Conservation (phyloP, 2,888 invertebrate species). For the Hoplodrina ambigua region DNA sequence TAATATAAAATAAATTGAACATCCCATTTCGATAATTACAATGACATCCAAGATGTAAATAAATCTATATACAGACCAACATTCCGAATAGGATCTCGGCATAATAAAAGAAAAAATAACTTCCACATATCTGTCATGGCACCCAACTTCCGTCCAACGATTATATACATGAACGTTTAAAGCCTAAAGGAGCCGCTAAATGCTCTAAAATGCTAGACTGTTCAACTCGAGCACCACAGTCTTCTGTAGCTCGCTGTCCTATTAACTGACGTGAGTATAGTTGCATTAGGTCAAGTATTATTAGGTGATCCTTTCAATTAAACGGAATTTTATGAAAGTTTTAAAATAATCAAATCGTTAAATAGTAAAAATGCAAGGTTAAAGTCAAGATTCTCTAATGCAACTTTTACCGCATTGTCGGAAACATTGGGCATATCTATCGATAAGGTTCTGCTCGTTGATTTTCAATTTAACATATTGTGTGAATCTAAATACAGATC, state of each 20-base stretch:
- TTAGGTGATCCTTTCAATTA: background rate
- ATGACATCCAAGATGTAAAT: slow-evolving; percentile 45
- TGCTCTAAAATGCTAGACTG: slow-evolving; percentile 87
- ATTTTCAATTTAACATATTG: slow-evolving; percentile 12
- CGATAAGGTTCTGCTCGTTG: slow-evolving; percentile 17
- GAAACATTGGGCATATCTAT: slow-evolving; percentile 11
- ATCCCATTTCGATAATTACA: slow-evolving; percentile 48
- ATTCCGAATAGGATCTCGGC: slow-evolving; percentile 38
- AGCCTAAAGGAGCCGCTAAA: slow-evolving; percentile 79
- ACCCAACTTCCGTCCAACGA: slow-evolving; percentile 73
- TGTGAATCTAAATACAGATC: slow-evolving; percentile 33
- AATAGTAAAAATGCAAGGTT: slow-evolving; percentile 15
- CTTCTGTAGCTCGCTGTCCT: slow-evolving; percentile 35
- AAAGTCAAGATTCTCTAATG: slow-evolving; percentile 8
- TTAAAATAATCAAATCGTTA: background rate
- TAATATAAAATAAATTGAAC: slow-evolving; percentile 33
- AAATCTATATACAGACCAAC: slow-evolving; percentile 59
- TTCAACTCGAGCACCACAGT: slow-evolving; percentile 82
- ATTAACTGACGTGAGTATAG: slow-evolving; percentile 10
- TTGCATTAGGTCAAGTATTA: slow-evolving; percentile 15
- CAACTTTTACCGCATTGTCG: slow-evolving; percentile 25
- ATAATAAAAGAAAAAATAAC: slow-evolving; percentile 56
- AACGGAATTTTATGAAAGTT: slow-evolving; percentile 13
- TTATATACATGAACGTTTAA: slow-evolving; percentile 63
- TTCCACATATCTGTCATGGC: slow-evolving; percentile 74